Percentiles rank a stretch among this genome's conserved stretches.
phyloP scores from a whole-genome alignment of 2,888 invertebrate genomes.

The Girardia tigrina region DNA sequence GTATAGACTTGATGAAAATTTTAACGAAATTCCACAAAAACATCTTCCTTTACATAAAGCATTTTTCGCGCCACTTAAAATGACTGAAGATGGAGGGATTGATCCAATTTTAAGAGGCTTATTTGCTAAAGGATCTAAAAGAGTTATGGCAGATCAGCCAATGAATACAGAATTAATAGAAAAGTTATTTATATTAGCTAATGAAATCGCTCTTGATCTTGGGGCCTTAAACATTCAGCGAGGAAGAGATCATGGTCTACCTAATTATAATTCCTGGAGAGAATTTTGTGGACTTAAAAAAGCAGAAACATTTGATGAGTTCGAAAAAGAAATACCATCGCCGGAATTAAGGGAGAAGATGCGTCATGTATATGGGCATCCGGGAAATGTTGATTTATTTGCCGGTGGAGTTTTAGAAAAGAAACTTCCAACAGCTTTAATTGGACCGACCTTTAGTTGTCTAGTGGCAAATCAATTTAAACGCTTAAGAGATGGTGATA shows the following conservation, averaged over 20 bases:
- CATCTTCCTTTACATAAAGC: slow-evolving; percentile 77
- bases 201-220: slow-evolving; percentile 71
- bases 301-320: slow-evolving; percentile 69
- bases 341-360: slow-evolving; percentile 61
- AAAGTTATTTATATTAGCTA: slow-evolving; percentile 65
- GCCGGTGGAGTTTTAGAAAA: slow-evolving; percentile 88
- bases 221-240: slow-evolving; percentile 90
- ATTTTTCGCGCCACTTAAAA: slow-evolving; percentile 87
- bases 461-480: slow-evolving; percentile 81
- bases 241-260: slow-evolving; percentile 77
- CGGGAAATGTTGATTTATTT: slow-evolving; percentile 83
- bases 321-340: slow-evolving; percentile 62
- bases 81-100: slow-evolving; percentile 89
- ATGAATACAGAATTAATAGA: slow-evolving; percentile 85
- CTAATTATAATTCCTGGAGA: slow-evolving; percentile 75
- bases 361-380: slow-evolving; percentile 73
- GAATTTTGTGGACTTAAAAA: slow-evolving; percentile 66
- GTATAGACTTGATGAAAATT: slow-evolving; percentile 58
- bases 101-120: slow-evolving; percentile 86
- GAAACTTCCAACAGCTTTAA: slow-evolving; percentile 64
- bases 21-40: slow-evolving; percentile 72
- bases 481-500: slow-evolving; percentile 74
- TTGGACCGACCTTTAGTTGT: slow-evolving; percentile 83
- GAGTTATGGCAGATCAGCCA: slow-evolving; percentile 69
- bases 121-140: slow-evolving; percentile 71